Base-by-base conservation (phyloP, 2,888 invertebrate species). In the Timema podura region DNA sequence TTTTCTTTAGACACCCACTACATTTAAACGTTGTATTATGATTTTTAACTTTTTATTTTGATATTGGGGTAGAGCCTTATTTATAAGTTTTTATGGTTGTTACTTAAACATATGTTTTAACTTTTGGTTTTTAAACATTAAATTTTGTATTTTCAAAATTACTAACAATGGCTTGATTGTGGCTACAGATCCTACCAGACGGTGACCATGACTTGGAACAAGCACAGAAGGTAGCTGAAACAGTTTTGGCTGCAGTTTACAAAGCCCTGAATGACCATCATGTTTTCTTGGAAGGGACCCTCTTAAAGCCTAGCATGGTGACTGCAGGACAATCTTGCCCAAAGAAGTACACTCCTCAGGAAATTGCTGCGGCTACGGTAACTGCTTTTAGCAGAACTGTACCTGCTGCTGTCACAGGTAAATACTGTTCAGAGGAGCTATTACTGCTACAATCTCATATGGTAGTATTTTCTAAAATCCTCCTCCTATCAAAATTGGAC, bases 281-380 rank as follows among this genome's bases (percentile, higher is more conserved):
- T 81, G 96, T 99, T 73, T 99, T 88, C 86, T 87, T 99, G 78
- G 99, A 99, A 83, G 99, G 98, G 75, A 98, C 98, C 13, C 88
- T 99, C 48, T 87, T 99, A 78, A 99, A 99, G 83, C 98, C 99
- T 70, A 99, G 98, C 88, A 99, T 99, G 99, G 97, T 98, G 67
- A 97, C 95, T 70, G 88, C 93, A 71, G 97, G 96, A 73, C 94
- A 95, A 85, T 86, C 88, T 47, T 91, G 89, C 83, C 81, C 90
- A 75, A 91, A 86, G 77, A 90, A 87, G 77, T 91, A 88, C 81
- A 88, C 91, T 13, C 87, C 96, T 3, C 88, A 89, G 79, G 91
- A 98, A 79, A 90, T 96, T 75, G 98, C 93, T n/a, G 85, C 88
- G 73, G 98, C 98, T 64, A 99, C 99, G 6, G 96, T 98, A 68